A percentile compares a stretch with the other conserved stretches of the same genome.
These are phyloP conservation scores for Drosophila borealis DNA, from an alignment of 2,888 invertebrate genomes.

Conservation along the genomic window DNA sequence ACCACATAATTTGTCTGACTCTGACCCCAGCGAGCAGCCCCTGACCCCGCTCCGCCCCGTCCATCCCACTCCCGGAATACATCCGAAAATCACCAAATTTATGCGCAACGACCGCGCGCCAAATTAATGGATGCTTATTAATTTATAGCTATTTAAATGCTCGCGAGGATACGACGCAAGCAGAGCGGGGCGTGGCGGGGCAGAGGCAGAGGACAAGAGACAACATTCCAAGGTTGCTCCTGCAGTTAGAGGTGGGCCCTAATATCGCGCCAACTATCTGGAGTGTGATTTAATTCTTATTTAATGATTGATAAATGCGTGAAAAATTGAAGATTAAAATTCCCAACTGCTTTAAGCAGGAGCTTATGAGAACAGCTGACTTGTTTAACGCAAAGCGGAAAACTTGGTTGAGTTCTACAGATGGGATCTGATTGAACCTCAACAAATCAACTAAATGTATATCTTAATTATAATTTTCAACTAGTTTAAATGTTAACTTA, in stretches of 20 bases:
- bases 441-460: too few relatives aligned
- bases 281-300: too few relatives aligned
- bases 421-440: too few relatives aligned
- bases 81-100: conserved; percentile 68
- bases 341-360: background rate
- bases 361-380: too few relatives aligned
- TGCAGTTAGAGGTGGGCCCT: conserved; percentile 26
- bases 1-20: conserved; percentile 77
- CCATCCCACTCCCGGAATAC: conserved; percentile 24
- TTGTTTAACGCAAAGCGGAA: background rate
- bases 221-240: conserved; percentile 70
- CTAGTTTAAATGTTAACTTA: background rate
- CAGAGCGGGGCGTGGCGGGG: background rate
- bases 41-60: background rate
- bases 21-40: conserved; percentile 49
- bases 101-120: conserved; percentile 76
- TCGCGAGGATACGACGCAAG: conserved; percentile 52
- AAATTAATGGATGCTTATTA: conserved; percentile 80
- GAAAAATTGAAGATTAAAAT: background rate
- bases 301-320: too few relatives aligned
- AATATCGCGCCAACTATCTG: too few relatives aligned
- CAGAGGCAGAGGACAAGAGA: conserved; percentile 1
- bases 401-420: too few relatives aligned
- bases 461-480: background rate
- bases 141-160: conserved; percentile 80